A percentile compares a stretch with the other conserved stretches of the same genome.
These are phyloP conservation scores for Melanotus villosus DNA, from an alignment of 2,888 invertebrate genomes.

Conservation along the genomic window DNA sequence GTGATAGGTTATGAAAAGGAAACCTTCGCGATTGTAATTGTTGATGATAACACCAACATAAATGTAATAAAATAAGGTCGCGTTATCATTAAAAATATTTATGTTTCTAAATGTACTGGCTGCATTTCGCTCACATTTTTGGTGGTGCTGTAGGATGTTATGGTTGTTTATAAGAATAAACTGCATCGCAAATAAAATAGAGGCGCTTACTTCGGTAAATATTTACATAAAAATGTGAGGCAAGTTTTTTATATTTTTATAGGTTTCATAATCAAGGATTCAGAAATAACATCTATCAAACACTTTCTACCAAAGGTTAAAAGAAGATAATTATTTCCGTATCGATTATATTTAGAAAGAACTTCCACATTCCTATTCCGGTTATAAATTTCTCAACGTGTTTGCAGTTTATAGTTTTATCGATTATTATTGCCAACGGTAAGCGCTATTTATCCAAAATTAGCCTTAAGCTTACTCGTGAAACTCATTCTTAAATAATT, in stretches of 20 bases:
- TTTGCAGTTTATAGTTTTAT: constrained; percentile 7
- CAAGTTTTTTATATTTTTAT: not conserved
- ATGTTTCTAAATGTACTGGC: too few relatives aligned
- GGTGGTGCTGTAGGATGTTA: too few relatives aligned
- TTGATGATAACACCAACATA: too few relatives aligned
- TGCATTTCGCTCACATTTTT: too few relatives aligned
- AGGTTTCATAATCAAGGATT: not conserved
- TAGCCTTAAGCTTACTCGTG: not conserved
- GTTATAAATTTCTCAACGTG: constrained; percentile 8
- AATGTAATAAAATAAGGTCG: too few relatives aligned
- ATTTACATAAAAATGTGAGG: not conserved
- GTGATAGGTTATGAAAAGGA: too few relatives aligned
- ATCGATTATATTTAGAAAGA: constrained; percentile 11
- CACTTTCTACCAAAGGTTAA: not conserved
- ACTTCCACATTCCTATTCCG: constrained; percentile 1
- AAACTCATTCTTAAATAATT: constrained; percentile 1
- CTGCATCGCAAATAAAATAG: too few relatives aligned
- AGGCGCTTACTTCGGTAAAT: too few relatives aligned
- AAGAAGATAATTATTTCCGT: not conserved
- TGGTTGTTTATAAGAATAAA: too few relatives aligned
- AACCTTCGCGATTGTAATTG: too few relatives aligned
- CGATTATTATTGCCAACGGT: constrained; percentile 4
- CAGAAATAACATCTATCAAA: not conserved
- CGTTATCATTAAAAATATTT: too few relatives aligned
- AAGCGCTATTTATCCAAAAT: constrained; percentile 5